Conservation (phyloP, 2,797 vertebrate genomes). For the Scyliorhinus canicula region DNA sequence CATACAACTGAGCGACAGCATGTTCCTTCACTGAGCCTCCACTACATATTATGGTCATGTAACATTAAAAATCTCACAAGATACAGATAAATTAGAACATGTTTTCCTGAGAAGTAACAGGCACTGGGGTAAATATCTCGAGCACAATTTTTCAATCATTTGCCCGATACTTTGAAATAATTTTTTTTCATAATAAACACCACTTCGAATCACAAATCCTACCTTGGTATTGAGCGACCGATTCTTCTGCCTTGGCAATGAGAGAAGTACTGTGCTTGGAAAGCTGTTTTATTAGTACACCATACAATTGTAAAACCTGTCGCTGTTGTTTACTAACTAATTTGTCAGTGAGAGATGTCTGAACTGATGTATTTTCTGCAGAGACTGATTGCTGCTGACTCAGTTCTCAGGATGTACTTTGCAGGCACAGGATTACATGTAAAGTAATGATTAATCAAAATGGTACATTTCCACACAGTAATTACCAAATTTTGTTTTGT, state of each 20-base stretch:
- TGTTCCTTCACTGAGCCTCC: background rate
- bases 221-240: slow-evolving; percentile 6
- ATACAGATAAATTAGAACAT: background rate
- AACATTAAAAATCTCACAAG: background rate
- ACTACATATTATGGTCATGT: background rate
- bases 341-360: background rate
- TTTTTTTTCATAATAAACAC: background rate
- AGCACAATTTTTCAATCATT: background rate
- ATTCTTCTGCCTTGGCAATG: background rate
- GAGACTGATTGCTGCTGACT: background rate
- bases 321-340: background rate
- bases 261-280: background rate
- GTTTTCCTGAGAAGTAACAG: background rate
- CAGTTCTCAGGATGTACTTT: background rate
- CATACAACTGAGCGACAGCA: background rate
- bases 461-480: background rate
- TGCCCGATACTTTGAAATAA: background rate
- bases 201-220: background rate
- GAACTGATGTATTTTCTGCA: background rate
- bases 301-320: background rate
- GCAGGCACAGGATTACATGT: background rate
- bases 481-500: background rate
- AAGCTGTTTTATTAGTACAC: background rate
- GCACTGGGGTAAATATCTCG: background rate
- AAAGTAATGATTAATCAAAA: slow-evolving; percentile 34